phyloP scores from a whole-genome alignment of 2,888 invertebrate species.

The Cynaeus angustus region DNA sequence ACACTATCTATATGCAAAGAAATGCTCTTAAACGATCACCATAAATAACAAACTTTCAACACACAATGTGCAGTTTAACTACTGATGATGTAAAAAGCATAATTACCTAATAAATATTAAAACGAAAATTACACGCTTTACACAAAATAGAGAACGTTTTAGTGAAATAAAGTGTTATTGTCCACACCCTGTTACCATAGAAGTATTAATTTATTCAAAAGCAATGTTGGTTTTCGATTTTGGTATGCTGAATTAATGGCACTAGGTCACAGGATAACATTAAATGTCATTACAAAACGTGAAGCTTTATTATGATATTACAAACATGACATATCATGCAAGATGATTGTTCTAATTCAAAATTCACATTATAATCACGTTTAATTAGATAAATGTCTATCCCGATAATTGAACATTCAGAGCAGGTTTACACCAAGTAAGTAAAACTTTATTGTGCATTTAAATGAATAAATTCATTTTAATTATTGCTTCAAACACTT shows the following conservation, averaged over 20 bases:
- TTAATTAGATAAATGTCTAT: background rate
- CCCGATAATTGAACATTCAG: no score
- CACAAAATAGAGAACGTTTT: slow-evolving; percentile 19
- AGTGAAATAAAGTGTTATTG: background rate
- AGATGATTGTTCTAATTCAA: slow-evolving; percentile 8
- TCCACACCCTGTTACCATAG: background rate
- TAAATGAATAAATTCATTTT: no score
- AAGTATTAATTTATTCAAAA: background rate
- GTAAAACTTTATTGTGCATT: no score
- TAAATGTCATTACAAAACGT: slow-evolving; percentile 13
- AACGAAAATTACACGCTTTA: slow-evolving; percentile 18
- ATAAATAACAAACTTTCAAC: slow-evolving; percentile 50
- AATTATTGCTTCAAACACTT: no score
- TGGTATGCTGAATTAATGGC: slow-evolving; percentile 1
- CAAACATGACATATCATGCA: slow-evolving; percentile 36
- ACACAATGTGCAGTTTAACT: slow-evolving; percentile 46
- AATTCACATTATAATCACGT: no score
- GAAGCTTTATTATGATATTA: background rate
- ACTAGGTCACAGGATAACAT: slow-evolving; percentile 6
- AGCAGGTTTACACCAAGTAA: no score
- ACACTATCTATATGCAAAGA: slow-evolving; percentile 58
- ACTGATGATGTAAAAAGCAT: slow-evolving; percentile 38
- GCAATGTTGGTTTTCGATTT: background rate
- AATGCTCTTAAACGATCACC: slow-evolving; percentile 49
- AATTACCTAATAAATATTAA: slow-evolving; percentile 51